These are phyloP conservation scores for Sylvilagus bachmani DNA, from an alignment of 2,113 vertebrate genomes.

Conservation along the genomic window DNA sequence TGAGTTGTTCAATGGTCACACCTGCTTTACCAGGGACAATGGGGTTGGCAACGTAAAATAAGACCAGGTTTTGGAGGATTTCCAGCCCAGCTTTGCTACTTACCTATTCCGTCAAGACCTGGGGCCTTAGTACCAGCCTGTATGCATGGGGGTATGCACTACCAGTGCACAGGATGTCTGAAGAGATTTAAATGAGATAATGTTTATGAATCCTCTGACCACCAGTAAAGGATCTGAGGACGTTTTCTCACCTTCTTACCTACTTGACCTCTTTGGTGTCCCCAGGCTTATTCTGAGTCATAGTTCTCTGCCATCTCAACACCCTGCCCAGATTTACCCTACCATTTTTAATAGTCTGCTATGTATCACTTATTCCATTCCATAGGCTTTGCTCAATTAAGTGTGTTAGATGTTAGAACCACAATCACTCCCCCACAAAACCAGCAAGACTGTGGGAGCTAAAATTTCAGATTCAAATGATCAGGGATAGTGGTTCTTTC, in stretches of 20 bases:
- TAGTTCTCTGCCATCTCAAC: conserved; percentile 16
- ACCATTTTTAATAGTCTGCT: conserved; percentile 37
- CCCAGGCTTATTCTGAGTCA: neutral
- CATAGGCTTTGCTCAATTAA: conserved; percentile 32
- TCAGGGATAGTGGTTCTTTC: neutral
- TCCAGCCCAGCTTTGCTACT: neutral
- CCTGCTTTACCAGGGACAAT: neutral
- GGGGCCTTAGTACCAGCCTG: no score
- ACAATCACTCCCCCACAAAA: neutral
- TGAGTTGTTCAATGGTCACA: neutral
- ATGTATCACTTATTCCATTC: neutral
- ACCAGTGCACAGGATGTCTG: neutral
- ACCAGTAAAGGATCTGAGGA: neutral
- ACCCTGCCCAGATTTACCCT: neutral
- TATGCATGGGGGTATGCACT: neutral
- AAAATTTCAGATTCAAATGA: neutral
- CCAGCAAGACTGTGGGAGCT: neutral
- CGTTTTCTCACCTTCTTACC: neutral
- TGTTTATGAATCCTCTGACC: neutral
- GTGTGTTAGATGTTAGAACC: neutral
- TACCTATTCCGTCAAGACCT: neutral
- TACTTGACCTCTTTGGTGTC: neutral
- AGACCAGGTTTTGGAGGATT: neutral
- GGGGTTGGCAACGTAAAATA: neutral
- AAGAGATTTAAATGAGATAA: neutral